Evolutionary conservation across 2,888 invertebrate genomes (phyloP), one percentile per base, ranked within the genome.

Genomic region (Altica lythri): DNA sequence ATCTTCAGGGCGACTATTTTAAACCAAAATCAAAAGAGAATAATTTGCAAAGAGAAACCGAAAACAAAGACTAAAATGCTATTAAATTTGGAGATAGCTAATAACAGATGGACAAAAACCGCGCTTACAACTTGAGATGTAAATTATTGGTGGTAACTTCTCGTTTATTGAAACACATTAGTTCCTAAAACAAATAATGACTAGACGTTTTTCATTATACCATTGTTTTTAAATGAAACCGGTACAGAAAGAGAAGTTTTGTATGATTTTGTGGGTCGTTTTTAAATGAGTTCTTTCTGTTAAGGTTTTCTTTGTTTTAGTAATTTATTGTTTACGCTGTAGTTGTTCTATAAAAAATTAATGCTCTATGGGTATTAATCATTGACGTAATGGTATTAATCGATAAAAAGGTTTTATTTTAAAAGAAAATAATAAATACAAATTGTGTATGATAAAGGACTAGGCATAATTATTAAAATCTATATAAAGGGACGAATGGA

Each of bases 131-230:
- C 42, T 54, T 48, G 43, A 42, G 47, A 44, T 52, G 48, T 54
- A 37, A 54, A 49, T 30, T 54, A 54, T 54, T 25, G 35, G 44
- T 44, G 44, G 53, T 48, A 48, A 54, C 43, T 53, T 53, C 35
- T 44, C 38, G 37, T 37, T 54, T 54, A 49, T 49, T 54, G 47
- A 30, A 44, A 38, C 48, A 44, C 37, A 48, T 54, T 47, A 37
- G 32, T 54, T 54, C 8, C 38, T 19, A 30, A 37, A 43, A 32
- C 34, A 40, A 54, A 37, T 43, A 44, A 54, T 44, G 38, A 42
- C 47, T 34, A 4, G 12, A 18, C 45, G 38, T 49, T 48, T 49
- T 48, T 54, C 54, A 49, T 32, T 44, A 37, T 48, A 38, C 32
- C 49, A 53, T 42, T 42, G 34, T 42, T 42, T 47, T 30, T 13